Evolutionary conservation across 92 coral and sea anemone genomes (phyloP).

Genomic region (Desmophyllum pertusum): DNA sequence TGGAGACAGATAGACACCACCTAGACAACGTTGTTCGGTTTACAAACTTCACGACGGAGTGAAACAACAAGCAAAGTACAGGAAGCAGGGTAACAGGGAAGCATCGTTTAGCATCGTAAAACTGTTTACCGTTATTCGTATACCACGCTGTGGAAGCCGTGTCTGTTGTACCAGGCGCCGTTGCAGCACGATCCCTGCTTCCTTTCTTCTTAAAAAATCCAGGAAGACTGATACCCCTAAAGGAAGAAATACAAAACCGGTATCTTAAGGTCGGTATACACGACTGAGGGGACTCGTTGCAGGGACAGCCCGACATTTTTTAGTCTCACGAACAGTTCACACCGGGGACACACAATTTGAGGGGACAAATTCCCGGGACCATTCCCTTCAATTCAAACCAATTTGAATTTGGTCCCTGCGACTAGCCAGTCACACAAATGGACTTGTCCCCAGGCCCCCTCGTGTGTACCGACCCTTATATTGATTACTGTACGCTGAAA

Average conservation of each 20-base stretch:
- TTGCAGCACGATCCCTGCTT: conserved; percentile 51
- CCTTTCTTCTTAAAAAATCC: conserved; percentile 87
- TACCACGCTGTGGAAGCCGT: conserved; percentile 37
- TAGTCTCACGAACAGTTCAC: no score
- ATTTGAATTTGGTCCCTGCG: no score
- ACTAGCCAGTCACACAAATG: no score
- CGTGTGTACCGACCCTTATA: no score
- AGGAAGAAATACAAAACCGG: background rate
- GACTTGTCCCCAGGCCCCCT: no score
- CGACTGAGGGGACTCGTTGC: no score
- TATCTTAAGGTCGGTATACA: background rate
- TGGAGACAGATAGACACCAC: background rate
- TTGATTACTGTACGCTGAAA: no score
- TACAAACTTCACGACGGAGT: background rate
- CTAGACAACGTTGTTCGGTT: background rate
- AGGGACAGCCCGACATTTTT: no score
- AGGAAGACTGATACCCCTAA: conserved; percentile 76
- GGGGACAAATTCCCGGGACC: no score
- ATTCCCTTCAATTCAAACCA: no score
- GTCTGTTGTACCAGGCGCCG: conserved; percentile 29
- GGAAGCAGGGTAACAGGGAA: background rate
- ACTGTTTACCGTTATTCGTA: conserved; percentile 45
- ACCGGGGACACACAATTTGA: no score
- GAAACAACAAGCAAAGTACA: background rate
- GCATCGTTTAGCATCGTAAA: background rate